Evolutionary conservation across 2,888 invertebrate species (phyloP).

Genomic region (Dynastes maya): DNA sequence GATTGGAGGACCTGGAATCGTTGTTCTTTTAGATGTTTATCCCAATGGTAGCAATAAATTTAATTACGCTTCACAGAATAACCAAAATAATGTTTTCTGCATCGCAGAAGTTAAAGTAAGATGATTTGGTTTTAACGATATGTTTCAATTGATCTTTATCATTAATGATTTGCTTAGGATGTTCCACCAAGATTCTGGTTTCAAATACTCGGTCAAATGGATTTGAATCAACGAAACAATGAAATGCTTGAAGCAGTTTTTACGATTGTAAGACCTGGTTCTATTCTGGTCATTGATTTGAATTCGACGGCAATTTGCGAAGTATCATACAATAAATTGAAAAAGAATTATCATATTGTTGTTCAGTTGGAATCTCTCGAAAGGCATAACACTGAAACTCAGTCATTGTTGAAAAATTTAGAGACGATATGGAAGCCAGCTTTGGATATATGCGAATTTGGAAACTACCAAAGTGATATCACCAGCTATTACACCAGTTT

Average conservation of each 20-base stretch:
- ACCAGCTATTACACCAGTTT: conserved; percentile 64
- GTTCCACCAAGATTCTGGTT: conserved; percentile 61
- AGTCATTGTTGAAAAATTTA: conserved; percentile 66
- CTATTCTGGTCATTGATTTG: conserved; percentile 66
- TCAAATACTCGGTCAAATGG: conserved; percentile 60
- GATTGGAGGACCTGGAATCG: conserved; percentile 75
- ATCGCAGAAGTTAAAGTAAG: conserved; percentile 77
- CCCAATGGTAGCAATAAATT: conserved; percentile 75
- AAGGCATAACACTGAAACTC: conserved; percentile 57
- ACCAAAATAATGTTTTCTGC: conserved; percentile 76
- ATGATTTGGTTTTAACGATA: conserved; percentile 20
- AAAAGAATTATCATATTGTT: conserved; percentile 58
- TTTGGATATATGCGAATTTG: conserved; percentile 73
- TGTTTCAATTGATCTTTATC: background rate
- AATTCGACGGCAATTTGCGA: conserved; percentile 60
- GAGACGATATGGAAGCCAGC: conserved; percentile 80
- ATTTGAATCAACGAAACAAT: conserved; percentile 50
- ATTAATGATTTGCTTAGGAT: background rate
- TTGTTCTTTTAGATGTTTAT: conserved; percentile 79
- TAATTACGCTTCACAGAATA: conserved; percentile 69
- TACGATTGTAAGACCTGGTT: conserved; percentile 65
- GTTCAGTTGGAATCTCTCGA: conserved; percentile 59
- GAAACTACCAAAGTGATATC: conserved; percentile 62
- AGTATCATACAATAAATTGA: conserved; percentile 56
- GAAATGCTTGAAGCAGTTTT: conserved; percentile 57